phyloP scores from a whole-genome alignment of 2,888 invertebrate genomes.

The Busseola fusca region DNA sequence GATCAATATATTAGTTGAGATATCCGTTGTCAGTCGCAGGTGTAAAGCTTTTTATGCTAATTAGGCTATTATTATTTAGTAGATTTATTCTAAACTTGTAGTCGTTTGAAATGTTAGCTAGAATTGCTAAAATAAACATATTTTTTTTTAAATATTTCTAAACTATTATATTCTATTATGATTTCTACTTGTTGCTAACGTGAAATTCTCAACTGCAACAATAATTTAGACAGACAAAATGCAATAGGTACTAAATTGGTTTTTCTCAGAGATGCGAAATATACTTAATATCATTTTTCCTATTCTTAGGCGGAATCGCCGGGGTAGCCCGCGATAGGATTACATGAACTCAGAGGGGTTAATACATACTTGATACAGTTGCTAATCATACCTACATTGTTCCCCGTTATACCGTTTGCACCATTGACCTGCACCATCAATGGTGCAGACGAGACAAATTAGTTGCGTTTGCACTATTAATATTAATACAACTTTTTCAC shows the following conservation, averaged over 20 bases:
- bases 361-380: too few species aligned
- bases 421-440: too few species aligned
- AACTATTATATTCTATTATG: neutral
- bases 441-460: too few species aligned
- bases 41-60: slow-evolving; percentile 5
- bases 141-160: neutral
- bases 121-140: neutral
- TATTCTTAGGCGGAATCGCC: too few species aligned
- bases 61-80: neutral
- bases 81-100: neutral
- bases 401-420: too few species aligned
- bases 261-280: neutral
- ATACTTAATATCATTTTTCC: too few species aligned
- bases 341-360: too few species aligned
- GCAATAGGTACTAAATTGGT: neutral
- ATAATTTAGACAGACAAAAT: neutral
- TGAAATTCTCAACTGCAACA: neutral
- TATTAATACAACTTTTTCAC: too few species aligned
- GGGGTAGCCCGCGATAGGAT: too few species aligned
- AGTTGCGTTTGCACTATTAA: too few species aligned
- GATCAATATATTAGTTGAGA: slow-evolving; percentile 33
- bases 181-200: neutral
- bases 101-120: neutral
- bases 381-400: too few species aligned
- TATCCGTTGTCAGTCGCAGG: slow-evolving; percentile 30